A percentile compares a stretch with the other conserved stretches of the same genome.
phyloP scores from a whole-genome alignment of 2,113 vertebrate genomes.

The Indicator indicator region DNA sequence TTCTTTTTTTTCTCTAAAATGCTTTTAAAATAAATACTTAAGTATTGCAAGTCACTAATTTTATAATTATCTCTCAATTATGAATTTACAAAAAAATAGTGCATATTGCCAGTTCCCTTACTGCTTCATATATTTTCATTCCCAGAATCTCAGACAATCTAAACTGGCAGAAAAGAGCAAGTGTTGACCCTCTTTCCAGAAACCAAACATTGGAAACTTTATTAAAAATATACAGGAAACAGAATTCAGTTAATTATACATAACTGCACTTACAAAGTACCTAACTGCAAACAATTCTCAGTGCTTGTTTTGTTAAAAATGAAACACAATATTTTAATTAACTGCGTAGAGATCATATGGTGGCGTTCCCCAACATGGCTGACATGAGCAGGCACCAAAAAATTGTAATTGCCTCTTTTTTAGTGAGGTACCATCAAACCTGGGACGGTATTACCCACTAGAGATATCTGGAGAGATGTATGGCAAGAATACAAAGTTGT shows the following conservation, averaged over 20 bases:
- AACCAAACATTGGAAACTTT: slow-evolving; percentile 15
- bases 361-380: slow-evolving; percentile 18
- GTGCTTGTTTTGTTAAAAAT: slow-evolving; percentile 37
- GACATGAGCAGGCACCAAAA: slow-evolving; percentile 15
- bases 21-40: background rate
- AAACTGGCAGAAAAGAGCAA: slow-evolving; percentile 11
- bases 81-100: background rate
- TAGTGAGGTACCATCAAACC: slow-evolving; percentile 12
- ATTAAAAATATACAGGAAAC: slow-evolving; percentile 26
- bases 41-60: background rate
- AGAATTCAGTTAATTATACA: slow-evolving; percentile 37
- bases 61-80: background rate
- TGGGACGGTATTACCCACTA: slow-evolving; percentile 18
- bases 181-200: background rate
- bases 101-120: background rate
- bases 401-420: slow-evolving; percentile 35
- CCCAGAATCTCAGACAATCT: background rate
- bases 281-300: slow-evolving; percentile 55
- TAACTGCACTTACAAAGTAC: slow-evolving; percentile 46
- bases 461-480: slow-evolving; percentile 43
- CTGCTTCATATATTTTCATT: background rate
- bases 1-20: background rate
- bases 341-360: background rate
- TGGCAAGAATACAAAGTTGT: slow-evolving; percentile 60
- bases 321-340: slow-evolving; percentile 54